Evolutionary conservation across 2,797 vertebrate species (phyloP).

Genomic region (Gymnoscopelus microlampas): DNA sequence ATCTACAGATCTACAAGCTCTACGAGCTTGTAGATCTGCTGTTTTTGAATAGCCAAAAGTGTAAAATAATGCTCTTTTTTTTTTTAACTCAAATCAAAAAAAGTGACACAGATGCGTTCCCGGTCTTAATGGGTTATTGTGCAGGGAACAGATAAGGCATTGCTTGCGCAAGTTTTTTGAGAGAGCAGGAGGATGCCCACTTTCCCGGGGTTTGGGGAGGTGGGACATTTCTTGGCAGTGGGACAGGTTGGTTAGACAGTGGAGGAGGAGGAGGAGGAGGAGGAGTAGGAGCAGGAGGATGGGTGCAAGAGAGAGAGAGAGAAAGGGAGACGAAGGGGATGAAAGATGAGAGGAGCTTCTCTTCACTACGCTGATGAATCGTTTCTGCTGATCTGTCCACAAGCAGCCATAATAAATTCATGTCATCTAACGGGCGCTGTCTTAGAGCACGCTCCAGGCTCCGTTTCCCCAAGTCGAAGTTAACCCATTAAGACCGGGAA

Average conservation of each 20-base stretch:
- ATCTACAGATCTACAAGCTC: too few relatives aligned
- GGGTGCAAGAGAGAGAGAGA: conserved; percentile 16
- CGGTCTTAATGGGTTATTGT: too few relatives aligned
- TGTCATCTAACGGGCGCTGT: conserved; percentile 35
- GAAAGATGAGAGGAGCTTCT: conserved; percentile 81
- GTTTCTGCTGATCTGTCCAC: conserved; percentile 86
- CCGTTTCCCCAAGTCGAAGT: conserved; percentile 1
- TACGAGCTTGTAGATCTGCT: too few relatives aligned
- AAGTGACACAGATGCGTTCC: too few relatives aligned
- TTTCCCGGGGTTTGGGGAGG: conserved; percentile 86
- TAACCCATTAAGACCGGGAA: too few relatives aligned
- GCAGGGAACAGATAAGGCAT: conserved; percentile 90
- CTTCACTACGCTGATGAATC: conserved; percentile 88
- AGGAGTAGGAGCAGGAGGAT: conserved; percentile 23
- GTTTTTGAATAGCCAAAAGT: too few relatives aligned
- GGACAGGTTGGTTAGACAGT: conserved; percentile 80
- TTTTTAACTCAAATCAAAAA: too few relatives aligned
- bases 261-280: conserved; percentile 34
- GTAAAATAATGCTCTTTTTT: too few relatives aligned
- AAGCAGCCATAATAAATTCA: conserved; percentile 80
- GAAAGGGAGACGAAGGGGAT: conserved; percentile 50
- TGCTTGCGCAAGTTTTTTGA: conserved; percentile 94
- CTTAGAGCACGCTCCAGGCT: conserved; percentile 10
- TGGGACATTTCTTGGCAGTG: conserved; percentile 90
- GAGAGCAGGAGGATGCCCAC: conserved; percentile 90